Evolutionary conservation across 2,888 invertebrate species (phyloP).

Genomic region (Sinopyrophorus schimmeli): DNA sequence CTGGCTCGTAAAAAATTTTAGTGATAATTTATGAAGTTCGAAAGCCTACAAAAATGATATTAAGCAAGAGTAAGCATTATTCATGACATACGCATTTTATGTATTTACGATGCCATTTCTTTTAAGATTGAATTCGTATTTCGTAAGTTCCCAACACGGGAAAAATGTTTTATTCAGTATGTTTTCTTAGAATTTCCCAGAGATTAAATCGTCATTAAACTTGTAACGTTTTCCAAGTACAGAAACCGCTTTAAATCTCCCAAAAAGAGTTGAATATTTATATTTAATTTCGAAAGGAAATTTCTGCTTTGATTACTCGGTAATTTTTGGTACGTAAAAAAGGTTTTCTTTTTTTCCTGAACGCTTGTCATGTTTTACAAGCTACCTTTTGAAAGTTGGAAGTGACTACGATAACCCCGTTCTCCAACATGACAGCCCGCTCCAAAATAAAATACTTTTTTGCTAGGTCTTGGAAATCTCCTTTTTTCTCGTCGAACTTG

Average conservation of each 20-base stretch:
- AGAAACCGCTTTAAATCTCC: too few species aligned
- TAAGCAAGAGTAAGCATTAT: conserved; percentile 1
- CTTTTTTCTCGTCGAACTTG: conserved; percentile 15
- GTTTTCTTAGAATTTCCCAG: too few species aligned
- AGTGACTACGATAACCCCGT: conserved; percentile 15
- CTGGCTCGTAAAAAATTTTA: not conserved
- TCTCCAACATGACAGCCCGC: conserved; percentile 17
- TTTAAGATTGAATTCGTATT: too few species aligned
- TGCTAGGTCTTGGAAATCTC: conserved; percentile 1
- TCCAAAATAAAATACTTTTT: conserved; percentile 18
- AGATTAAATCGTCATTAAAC: too few species aligned
- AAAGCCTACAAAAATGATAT: not conserved
- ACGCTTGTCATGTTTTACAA: conserved; percentile 11
- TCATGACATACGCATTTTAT: not conserved
- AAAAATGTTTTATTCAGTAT: too few species aligned
- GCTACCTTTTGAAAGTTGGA: conserved; percentile 7
- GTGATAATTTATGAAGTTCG: conserved; percentile 3
- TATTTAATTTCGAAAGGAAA: too few species aligned
- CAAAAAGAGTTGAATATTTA: too few species aligned
- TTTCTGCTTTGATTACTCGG: too few species aligned
- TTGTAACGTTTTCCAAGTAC: too few species aligned
- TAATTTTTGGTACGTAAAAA: too few species aligned
- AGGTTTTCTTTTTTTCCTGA: conserved; percentile 1
- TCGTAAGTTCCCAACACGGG: too few species aligned
- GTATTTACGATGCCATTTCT: too few species aligned